Evolutionary conservation across 2,888 invertebrate species (phyloP).

Genomic region (Blera fallax): DNA sequence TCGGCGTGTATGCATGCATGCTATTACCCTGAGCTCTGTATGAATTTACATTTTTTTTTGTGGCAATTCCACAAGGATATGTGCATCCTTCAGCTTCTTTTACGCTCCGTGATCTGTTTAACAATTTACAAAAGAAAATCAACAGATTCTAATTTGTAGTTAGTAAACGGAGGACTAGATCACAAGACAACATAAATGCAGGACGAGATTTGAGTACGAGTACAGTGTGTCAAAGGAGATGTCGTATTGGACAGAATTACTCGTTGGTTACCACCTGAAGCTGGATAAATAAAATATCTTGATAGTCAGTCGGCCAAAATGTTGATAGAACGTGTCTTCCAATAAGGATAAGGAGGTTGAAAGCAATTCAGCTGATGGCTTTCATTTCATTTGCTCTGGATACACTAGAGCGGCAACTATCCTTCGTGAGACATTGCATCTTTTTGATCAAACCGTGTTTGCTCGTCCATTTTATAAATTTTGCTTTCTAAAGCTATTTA

Average conservation of each 20-base stretch:
- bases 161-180: constrained; percentile 23
- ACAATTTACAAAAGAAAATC: constrained; percentile 61
- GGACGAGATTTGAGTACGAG: neutral
- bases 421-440: no score
- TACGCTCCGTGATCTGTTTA: constrained; percentile 30
- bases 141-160: constrained; percentile 51
- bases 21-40: neutral
- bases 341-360: no score
- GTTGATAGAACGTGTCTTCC: no score
- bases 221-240: neutral
- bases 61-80: constrained; percentile 32
- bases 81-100: constrained; percentile 10
- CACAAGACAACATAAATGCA: constrained; percentile 9
- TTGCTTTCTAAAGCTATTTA: no score
- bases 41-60: constrained; percentile 43
- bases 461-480: no score
- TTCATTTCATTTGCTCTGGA: no score
- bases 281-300: neutral
- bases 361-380: no score
- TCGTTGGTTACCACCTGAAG: neutral
- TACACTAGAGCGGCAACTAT: no score
- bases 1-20: constrained; percentile 18
- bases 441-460: no score
- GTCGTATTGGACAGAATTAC: neutral
- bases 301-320: no score